These are phyloP conservation scores for Antedon mediterranea DNA, from an alignment of 53 echinoderm and acorn worm species.

Conservation along the genomic window DNA sequence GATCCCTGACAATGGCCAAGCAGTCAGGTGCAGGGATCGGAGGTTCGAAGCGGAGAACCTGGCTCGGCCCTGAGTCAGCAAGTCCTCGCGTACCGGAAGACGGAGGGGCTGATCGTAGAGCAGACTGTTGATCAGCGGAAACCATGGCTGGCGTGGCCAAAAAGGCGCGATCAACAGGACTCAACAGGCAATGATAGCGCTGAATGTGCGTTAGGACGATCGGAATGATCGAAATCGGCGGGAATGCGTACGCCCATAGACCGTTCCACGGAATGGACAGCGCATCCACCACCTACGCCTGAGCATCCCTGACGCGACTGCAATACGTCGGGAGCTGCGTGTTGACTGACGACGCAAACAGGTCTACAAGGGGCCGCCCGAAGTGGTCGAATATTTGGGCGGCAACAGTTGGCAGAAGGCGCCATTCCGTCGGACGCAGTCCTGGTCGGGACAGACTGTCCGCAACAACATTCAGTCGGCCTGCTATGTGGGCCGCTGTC, in stretches of 20 bases:
- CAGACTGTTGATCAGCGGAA: slow-evolving; percentile 9
- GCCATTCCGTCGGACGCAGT: slow-evolving; percentile 10
- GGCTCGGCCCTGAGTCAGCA: background rate
- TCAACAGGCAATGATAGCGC: background rate
- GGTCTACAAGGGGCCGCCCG: slow-evolving; percentile 13
- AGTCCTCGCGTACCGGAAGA: background rate
- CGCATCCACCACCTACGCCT: background rate
- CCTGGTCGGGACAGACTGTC: slow-evolving; percentile 15
- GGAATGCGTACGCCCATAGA: slow-evolving; percentile 12
- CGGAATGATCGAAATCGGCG: slow-evolving; percentile 13
- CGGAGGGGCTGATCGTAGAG: background rate
- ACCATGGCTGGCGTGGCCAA: slow-evolving; percentile 26
- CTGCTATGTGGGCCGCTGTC: slow-evolving; percentile 11
- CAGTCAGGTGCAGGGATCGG: slow-evolving; percentile 11
- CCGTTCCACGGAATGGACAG: no score
- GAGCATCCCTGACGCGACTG: background rate
- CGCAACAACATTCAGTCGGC: slow-evolving; percentile 15
- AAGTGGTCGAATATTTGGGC: background rate
- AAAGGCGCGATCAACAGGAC: slow-evolving; percentile 15
- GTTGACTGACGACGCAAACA: background rate
- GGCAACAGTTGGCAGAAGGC: background rate
- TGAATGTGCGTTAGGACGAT: background rate
- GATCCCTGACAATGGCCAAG: slow-evolving; percentile 14
- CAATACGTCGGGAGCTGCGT: slow-evolving; percentile 7
- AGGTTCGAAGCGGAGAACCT: background rate